Evolutionary conservation across 2,113 vertebrate species (phyloP).

Genomic region (Callipepla squamata): DNA sequence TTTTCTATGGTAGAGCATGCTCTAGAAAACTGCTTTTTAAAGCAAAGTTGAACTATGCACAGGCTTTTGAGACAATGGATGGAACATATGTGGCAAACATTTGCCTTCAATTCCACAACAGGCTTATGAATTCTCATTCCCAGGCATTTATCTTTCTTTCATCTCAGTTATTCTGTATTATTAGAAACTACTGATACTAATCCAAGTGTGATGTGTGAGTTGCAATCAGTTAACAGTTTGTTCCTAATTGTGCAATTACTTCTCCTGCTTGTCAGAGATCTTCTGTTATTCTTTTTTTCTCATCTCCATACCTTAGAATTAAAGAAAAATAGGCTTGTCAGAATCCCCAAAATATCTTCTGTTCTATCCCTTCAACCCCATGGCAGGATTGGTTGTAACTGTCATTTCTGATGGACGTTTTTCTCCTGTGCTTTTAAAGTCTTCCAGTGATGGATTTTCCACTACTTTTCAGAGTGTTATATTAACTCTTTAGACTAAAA

Average conservation of each 20-base stretch:
- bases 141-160: not conserved
- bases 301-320: not conserved
- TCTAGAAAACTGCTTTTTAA: not conserved
- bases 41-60: not conserved
- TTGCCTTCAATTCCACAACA: not conserved
- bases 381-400: not conserved
- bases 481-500: not conserved
- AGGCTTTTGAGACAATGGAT: not conserved
- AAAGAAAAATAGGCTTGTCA: constrained; percentile 8
- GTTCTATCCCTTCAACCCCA: not conserved
- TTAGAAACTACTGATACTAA: not conserved
- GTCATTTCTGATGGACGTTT: not conserved
- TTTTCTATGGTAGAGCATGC: not conserved
- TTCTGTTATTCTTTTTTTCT: constrained; percentile 15
- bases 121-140: not conserved
- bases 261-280: not conserved
- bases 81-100: not conserved
- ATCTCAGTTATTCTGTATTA: not conserved
- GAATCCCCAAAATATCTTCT: not conserved
- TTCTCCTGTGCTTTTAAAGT: constrained; percentile 6
- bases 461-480: not conserved
- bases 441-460: not conserved
- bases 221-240: not conserved
- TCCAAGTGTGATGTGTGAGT: not conserved
- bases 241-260: not conserved